Evolutionary conservation across 2,113 vertebrate genomes (phyloP), one percentile per base, ranked within the genome.

Genomic region (Terrapene triunguis): DNA sequence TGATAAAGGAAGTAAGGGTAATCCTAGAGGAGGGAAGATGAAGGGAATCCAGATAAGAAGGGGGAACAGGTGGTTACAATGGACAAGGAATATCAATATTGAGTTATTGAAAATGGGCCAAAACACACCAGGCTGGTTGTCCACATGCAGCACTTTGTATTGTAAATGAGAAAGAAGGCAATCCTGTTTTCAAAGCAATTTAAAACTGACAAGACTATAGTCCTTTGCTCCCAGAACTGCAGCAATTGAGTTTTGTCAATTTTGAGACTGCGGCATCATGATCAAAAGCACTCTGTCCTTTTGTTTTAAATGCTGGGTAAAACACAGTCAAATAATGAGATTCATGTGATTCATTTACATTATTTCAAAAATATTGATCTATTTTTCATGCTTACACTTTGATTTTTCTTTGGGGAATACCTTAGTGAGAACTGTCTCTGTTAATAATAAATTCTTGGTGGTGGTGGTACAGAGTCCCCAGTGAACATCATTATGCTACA

Each of bases 211-310:
- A 80, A 83, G 51, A 27, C 24, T 44, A 22, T 27, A 44, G 82
- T 90, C 87, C 54, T 92, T 89, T 90, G 80, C 90, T 96, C 93
- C 91, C 84, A 89, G 95, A 95, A 97, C 57, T 94, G 87, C 94
- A 90, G 57, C 59, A 87, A 85, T 89, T 94, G 44, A 14, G 22
- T 94, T 72, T 32, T 85, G 53, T 89, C 42, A 80, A 29, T 81
- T 83, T 82, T 51, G 13, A 2, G 1, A 9, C 35, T 87, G 82
- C 87, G 76, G 47, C 86, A 59, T 47, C 84, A 8, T 82, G 38
- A 87, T 80, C n/a, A 91, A 59, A 92, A 94, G 80, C 85, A 90
- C 2, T 6, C 32, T 83, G 32, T 50, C 82, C 12, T 91, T 90
- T 91, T 59, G 83, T 91, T 90, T 69, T 91, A 90, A 94, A 91